A percentile compares a stretch with the other conserved stretches of the same genome.
phyloP scores from a whole-genome alignment of 2,797 vertebrate genomes.

The Loriculus beryllinus region DNA sequence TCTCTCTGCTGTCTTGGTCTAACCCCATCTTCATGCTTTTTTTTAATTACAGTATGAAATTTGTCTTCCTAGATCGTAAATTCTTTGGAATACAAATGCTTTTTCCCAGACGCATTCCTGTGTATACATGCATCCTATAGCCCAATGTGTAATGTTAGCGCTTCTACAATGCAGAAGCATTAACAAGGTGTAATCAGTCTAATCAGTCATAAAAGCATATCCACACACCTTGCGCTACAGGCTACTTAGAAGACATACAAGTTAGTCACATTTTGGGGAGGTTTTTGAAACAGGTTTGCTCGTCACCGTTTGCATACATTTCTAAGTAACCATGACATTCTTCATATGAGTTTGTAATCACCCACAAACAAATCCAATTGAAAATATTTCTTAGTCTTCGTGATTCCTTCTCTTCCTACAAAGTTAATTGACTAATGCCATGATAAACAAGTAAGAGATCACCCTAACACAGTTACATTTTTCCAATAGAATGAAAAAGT shows the following conservation, averaged over 20 bases:
- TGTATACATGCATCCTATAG: accelerated
- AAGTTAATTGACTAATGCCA: not conserved
- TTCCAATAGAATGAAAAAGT: not conserved
- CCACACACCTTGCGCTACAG: not conserved
- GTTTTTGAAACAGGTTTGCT: not conserved
- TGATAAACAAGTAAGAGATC: not conserved
- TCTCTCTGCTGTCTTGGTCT: not conserved
- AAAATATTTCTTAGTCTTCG: not conserved
- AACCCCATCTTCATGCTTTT: not conserved
- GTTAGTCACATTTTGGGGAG: not conserved
- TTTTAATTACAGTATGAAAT: not conserved
- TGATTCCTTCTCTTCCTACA: not conserved
- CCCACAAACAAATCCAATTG: not conserved
- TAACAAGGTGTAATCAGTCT: not conserved
- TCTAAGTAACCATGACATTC: not conserved
- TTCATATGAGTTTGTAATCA: not conserved
- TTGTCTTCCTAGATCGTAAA: not conserved
- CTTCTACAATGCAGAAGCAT: not conserved
- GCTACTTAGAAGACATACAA: not conserved
- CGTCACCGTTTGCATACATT: not conserved
- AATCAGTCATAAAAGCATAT: not conserved
- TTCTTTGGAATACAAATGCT: not conserved
- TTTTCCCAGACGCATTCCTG: not conserved
- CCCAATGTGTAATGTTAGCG: not conserved
- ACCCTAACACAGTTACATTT: not conserved